A percentile compares a stretch with the other conserved stretches of the same genome.
phyloP scores from a whole-genome alignment of 2,113 vertebrate genomes.

The Atlantisia rogersi region DNA sequence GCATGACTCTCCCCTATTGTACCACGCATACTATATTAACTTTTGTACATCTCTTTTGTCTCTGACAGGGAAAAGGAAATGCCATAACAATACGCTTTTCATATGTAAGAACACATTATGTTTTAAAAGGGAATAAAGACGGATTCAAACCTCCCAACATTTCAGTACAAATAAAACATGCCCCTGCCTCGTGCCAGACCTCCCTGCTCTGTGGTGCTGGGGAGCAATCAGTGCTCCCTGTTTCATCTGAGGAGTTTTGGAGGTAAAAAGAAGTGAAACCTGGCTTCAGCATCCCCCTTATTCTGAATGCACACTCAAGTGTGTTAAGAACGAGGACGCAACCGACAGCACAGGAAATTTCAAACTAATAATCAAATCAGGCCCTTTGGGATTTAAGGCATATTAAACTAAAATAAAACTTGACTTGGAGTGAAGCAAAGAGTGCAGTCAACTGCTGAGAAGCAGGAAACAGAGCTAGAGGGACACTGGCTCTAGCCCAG shows the following conservation, averaged over 20 bases:
- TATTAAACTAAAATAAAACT: not conserved
- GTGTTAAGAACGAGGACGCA: not conserved
- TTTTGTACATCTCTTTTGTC: not conserved
- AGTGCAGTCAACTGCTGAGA: not conserved
- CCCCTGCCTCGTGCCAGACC: not conserved
- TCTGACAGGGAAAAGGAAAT: constrained; percentile 16
- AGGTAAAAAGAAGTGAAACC: not conserved
- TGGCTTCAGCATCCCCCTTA: not conserved
- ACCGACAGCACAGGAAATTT: not conserved
- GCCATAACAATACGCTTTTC: not conserved
- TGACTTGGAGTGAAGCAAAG: not conserved
- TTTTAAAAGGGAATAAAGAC: not conserved
- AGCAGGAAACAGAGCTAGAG: not conserved
- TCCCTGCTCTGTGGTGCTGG: not conserved
- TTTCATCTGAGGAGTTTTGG: not conserved
- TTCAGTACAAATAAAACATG: not conserved
- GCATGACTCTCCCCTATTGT: not conserved
- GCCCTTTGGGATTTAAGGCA: not conserved
- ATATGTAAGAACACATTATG: not conserved
- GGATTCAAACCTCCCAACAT: not conserved
- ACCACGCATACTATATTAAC: not conserved
- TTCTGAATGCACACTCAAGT: not conserved
- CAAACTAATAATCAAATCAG: not conserved
- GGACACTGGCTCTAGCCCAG: not conserved
- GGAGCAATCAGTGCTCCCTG: not conserved